These are phyloP conservation scores for Erethizon dorsatum DNA, from an alignment of 2,797 vertebrate species.

Conservation along the genomic window DNA sequence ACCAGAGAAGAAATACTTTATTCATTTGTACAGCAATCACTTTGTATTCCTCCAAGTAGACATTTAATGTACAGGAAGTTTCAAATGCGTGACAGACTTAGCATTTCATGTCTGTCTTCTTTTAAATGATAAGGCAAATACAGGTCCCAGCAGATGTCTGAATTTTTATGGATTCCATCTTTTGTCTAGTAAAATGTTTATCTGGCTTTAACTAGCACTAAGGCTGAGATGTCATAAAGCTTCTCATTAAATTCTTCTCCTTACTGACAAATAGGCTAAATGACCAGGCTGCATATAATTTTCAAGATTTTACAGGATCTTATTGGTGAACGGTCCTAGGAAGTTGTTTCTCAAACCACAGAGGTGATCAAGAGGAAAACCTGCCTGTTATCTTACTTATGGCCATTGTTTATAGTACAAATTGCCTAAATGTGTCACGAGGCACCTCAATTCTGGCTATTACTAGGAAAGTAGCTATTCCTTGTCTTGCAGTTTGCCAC, in stretches of 20 bases:
- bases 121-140: constrained; percentile 48
- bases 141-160: constrained; percentile 53
- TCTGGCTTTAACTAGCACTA: constrained; percentile 72
- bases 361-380: constrained; percentile 22
- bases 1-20: neutral
- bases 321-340: neutral
- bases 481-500: constrained; percentile 67
- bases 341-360: constrained; percentile 59
- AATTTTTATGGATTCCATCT: constrained; percentile 71
- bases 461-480: constrained; percentile 52
- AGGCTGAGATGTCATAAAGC: constrained; percentile 19
- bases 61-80: constrained; percentile 57
- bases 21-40: neutral
- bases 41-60: neutral
- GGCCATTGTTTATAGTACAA: constrained; percentile 21
- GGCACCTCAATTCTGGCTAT: constrained; percentile 21
- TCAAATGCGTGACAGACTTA: constrained; percentile 18
- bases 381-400: constrained; percentile 19
- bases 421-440: constrained; percentile 65
- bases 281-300: neutral
- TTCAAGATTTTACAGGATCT: neutral
- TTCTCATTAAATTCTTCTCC: constrained; percentile 62
- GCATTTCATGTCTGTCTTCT: constrained; percentile 28
- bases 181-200: constrained; percentile 69
- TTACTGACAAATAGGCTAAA: constrained; percentile 40